Conservation (phyloP, 2,797 vertebrate genomes). For the Cynodonichthys magdalenae region DNA sequence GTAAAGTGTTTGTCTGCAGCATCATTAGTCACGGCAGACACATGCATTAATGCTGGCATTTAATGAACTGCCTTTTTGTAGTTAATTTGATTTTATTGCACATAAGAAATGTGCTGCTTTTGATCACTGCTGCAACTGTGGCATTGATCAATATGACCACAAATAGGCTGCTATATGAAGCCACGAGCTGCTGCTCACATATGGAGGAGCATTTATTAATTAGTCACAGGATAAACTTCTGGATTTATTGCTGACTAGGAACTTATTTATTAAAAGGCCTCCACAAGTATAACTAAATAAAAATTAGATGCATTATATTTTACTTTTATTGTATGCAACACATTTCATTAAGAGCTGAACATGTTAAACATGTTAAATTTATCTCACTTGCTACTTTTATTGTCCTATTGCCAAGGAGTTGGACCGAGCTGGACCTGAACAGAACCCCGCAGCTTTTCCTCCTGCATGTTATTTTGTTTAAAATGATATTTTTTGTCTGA, state of each 20-base stretch:
- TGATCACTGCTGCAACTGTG: conserved; percentile 29
- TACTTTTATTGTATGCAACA: background rate
- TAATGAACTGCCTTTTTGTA: conserved; percentile 51
- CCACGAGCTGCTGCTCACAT: background rate
- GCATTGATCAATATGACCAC: conserved; percentile 22
- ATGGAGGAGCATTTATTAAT: background rate
- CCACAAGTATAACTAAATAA: background rate
- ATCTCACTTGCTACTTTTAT: too few relatives aligned
- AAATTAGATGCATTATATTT: background rate
- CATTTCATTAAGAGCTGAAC: conserved; percentile 28
- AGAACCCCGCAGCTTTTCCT: too few relatives aligned
- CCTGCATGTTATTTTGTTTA: too few relatives aligned
- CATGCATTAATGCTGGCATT: conserved; percentile 49
- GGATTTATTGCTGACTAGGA: background rate
- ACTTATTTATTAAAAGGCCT: too few relatives aligned
- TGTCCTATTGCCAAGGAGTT: too few relatives aligned
- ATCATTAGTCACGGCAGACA: conserved; percentile 61
- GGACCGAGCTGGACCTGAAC: too few relatives aligned
- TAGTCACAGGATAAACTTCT: background rate
- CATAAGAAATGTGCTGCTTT: conserved; percentile 38
- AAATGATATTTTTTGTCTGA: too few relatives aligned
- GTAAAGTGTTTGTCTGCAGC: conserved; percentile 57
- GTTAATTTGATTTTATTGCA: conserved; percentile 57
- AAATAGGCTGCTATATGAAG: conserved; percentile 3
- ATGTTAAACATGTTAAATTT: too few relatives aligned